A percentile compares a stretch with the other conserved stretches of the same genome.
phyloP scores from a whole-genome alignment of 2,113 vertebrate genomes.

The Sisor rabdophorus region DNA sequence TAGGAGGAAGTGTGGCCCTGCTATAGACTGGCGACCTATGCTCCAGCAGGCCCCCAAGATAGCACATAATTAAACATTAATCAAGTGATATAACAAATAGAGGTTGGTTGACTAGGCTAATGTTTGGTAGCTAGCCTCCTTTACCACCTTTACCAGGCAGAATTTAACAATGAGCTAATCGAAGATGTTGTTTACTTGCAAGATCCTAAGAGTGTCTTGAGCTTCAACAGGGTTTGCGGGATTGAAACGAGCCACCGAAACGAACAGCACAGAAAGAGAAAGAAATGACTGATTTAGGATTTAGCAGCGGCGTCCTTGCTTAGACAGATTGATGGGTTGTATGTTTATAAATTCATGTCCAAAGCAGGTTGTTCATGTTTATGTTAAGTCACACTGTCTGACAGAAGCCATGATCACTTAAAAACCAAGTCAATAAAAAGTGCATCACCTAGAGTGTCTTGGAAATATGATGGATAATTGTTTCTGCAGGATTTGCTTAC shows the following conservation, averaged over 20 bases:
- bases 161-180: constrained; percentile 3
- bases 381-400: constrained; percentile 49
- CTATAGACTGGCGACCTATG: too few relatives aligned
- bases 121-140: neutral
- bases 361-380: constrained; percentile 57
- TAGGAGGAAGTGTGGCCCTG: too few relatives aligned
- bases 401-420: constrained; percentile 60
- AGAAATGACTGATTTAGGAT: neutral
- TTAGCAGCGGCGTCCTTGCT: neutral
- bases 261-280: neutral
- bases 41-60: too few relatives aligned
- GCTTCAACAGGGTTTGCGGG: neutral
- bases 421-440: constrained; percentile 39
- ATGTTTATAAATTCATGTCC: constrained; percentile 47
- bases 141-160: neutral
- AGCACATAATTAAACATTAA: neutral
- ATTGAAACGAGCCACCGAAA: neutral
- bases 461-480: constrained; percentile 51
- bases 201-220: neutral
- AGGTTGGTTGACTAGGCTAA: neutral
- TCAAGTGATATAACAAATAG: neutral
- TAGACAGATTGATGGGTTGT: neutral
- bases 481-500: constrained; percentile 56
- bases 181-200: neutral
- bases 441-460: constrained; percentile 24